Conservation (phyloP, 2,888 invertebrate genomes). For the Hydraecia micacea region DNA sequence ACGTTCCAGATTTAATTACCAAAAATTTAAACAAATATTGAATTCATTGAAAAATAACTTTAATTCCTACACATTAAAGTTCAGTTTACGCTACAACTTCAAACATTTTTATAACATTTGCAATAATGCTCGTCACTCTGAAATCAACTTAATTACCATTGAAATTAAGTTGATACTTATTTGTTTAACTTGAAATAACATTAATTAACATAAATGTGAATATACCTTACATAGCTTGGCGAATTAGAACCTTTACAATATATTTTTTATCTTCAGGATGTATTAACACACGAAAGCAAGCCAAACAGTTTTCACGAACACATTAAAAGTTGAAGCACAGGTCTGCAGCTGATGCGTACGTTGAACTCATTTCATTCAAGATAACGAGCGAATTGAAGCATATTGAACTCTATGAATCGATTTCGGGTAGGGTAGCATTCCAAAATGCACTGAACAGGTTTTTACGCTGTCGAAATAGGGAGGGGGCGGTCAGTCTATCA, state of each 20-base stretch:
- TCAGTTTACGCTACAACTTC: no score
- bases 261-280: neutral
- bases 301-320: neutral
- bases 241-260: neutral
- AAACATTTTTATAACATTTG: no score
- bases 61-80: no score
- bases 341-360: no score
- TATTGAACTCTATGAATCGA: conserved; percentile 16
- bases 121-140: no score
- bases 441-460: neutral
- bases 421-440: neutral
- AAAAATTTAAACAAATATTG: no score
- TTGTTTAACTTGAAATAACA: no score
- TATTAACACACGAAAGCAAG: neutral
- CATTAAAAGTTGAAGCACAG: neutral
- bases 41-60: no score
- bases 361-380: neutral
- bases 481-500: neutral
- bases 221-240: neutral
- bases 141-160: no score
- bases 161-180: no score
- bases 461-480: neutral
- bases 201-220: no score
- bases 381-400: conserved; percentile 14
- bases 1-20: no score